Evolutionary conservation across 2,888 invertebrate genomes (phyloP).

Genomic region (Blomia tropicalis): DNA sequence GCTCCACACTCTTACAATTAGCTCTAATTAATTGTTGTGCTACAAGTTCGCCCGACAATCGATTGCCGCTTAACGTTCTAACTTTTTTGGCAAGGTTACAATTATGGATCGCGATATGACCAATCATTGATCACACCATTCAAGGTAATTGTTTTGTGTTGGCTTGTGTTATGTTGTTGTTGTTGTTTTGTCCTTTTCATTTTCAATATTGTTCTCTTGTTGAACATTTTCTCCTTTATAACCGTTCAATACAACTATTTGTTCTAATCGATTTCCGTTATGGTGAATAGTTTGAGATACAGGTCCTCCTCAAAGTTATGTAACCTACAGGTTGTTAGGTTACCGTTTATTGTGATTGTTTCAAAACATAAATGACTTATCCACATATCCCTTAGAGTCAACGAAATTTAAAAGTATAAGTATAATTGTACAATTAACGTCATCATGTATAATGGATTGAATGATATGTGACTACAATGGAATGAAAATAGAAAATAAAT

Average conservation of each 20-base stretch:
- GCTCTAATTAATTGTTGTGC: neutral
- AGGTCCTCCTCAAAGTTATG: too few relatives aligned
- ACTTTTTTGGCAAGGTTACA: slow-evolving; percentile 8
- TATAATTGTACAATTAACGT: neutral
- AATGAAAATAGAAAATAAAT: neutral
- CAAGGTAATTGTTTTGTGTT: neutral
- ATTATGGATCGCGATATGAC: neutral
- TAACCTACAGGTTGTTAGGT: neutral
- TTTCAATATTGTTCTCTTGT: neutral
- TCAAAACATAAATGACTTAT: too few relatives aligned
- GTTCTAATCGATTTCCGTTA: neutral
- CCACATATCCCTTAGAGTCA: too few relatives aligned
- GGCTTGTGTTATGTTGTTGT: neutral
- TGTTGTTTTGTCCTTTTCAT: neutral
- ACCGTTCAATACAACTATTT: too few relatives aligned
- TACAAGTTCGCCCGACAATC: neutral
- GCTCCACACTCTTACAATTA: neutral
- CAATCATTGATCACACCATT: slow-evolving; percentile 10
- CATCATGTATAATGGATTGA: neutral
- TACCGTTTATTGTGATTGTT: neutral
- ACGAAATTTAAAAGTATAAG: neutral
- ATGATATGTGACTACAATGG: neutral
- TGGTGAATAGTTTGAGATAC: too few relatives aligned
- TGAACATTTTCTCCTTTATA: neutral
- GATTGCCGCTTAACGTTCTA: too few relatives aligned